phyloP scores from a whole-genome alignment of 2,888 invertebrate species.

The Sthenelais limicola region DNA sequence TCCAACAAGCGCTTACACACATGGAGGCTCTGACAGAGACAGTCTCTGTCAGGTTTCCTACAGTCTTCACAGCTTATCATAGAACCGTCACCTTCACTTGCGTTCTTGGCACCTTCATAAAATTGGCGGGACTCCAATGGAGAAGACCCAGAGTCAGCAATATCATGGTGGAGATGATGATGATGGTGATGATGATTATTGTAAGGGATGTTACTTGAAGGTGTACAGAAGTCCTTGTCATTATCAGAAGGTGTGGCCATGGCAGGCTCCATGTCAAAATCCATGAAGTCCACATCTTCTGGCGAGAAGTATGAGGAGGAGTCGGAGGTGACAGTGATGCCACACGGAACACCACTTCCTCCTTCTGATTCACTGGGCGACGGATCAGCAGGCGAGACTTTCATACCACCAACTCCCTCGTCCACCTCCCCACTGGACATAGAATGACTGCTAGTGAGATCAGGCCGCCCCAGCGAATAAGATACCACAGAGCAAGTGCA shows the following conservation, averaged over 20 bases:
- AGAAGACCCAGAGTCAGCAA: no score
- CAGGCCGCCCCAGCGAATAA: neutral
- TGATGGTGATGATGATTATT: no score
- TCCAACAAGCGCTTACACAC: slow-evolving; percentile 18
- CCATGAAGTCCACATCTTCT: slow-evolving; percentile 24
- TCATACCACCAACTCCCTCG: slow-evolving; percentile 30
- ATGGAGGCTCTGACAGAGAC: slow-evolving; percentile 14
- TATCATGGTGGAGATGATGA: neutral
- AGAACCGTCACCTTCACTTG: slow-evolving; percentile 19
- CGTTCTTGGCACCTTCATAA: neutral
- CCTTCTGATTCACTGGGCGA: slow-evolving; percentile 15
- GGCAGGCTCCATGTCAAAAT: slow-evolving; percentile 33
- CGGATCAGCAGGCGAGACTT: slow-evolving; percentile 5
- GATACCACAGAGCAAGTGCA: slow-evolving; percentile 27
- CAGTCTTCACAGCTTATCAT: slow-evolving; percentile 26
- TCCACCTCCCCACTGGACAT: slow-evolving; percentile 1
- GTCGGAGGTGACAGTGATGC: slow-evolving; percentile 29
- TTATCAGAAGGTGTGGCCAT: slow-evolving; percentile 26
- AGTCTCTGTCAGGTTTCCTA: slow-evolving; percentile 4
- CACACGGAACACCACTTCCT: neutral
- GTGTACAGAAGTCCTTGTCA: neutral
- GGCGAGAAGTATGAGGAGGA: slow-evolving; percentile 30
- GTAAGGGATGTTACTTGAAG: neutral
- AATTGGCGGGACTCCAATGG: no score
- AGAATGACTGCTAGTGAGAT: slow-evolving; percentile 10